These are phyloP conservation scores for Pocillopora verrucosa DNA, from an alignment of 64 coral and sea anemone species.

Conservation along the genomic window DNA sequence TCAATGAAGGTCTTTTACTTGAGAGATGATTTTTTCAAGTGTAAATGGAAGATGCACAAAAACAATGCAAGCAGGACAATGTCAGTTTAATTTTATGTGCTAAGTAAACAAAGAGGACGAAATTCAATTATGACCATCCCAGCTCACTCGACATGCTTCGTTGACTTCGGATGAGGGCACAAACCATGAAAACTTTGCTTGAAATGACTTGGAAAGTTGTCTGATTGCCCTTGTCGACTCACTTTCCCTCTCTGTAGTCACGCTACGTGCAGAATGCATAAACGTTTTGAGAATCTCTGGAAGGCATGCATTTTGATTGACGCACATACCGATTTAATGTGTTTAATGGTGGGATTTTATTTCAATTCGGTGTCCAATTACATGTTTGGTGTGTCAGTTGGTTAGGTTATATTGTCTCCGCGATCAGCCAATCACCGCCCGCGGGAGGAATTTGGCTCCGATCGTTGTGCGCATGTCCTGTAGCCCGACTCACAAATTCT, in stretches of 20 bases:
- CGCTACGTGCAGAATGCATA: neutral
- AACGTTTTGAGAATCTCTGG: neutral
- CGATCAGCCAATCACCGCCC: conserved; percentile 71
- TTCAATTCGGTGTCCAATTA: conserved; percentile 28
- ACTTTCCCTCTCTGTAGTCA: neutral
- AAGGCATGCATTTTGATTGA: conserved; percentile 18
- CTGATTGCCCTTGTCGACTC: neutral
- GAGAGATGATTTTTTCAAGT: neutral
- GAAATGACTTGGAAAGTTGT: neutral
- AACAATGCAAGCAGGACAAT: conserved; percentile 44
- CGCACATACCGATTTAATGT: conserved; percentile 29
- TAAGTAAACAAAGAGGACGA: conserved; percentile 40
- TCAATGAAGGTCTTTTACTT: neutral
- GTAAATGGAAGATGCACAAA: neutral
- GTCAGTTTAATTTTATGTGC: conserved; percentile 38
- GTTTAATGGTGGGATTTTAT: conserved; percentile 32
- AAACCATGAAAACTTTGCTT: conserved; percentile 19
- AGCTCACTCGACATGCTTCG: conserved; percentile 26
- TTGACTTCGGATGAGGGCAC: conserved; percentile 14
- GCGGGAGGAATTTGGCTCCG: conserved; percentile 72
- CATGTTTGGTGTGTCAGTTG: conserved; percentile 41
- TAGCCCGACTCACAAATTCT: conserved; percentile 77
- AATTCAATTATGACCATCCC: conserved; percentile 44
- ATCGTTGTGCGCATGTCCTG: conserved; percentile 73
- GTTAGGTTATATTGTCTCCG: conserved; percentile 33